A percentile compares a stretch with the other conserved stretches of the same genome.
These are phyloP conservation scores for Argynnis bischoffii DNA, from an alignment of 2,888 invertebrate genomes.

Conservation along the genomic window DNA sequence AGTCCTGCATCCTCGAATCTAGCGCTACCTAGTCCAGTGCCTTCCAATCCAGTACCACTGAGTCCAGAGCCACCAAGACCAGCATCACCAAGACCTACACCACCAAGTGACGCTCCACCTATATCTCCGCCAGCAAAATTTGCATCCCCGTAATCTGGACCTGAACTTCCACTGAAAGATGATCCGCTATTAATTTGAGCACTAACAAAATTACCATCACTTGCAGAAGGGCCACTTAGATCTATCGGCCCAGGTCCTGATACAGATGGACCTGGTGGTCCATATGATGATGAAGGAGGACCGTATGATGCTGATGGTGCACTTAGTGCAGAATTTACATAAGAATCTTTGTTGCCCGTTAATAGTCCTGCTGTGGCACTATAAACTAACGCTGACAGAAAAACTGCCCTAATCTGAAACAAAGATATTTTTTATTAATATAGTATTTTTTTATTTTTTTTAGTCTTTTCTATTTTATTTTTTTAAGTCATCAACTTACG, in stretches of 20 bases:
- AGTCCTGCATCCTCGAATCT: conserved; percentile 5
- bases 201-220: conserved; percentile 17
- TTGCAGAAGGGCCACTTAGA: conserved; percentile 21
- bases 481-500: conserved; percentile 62
- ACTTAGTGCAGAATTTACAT: conserved; percentile 58
- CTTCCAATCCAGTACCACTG: conserved; percentile 29
- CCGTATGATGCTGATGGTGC: conserved; percentile 71
- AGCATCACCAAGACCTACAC: conserved; percentile 24
- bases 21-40: conserved; percentile 11
- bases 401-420: conserved; percentile 70
- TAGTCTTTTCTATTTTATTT: conserved; percentile 5
- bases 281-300: conserved; percentile 63
- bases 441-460: conserved; percentile 20
- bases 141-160: conserved; percentile 25
- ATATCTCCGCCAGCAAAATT: conserved; percentile 24
- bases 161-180: conserved; percentile 18
- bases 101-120: conserved; percentile 21
- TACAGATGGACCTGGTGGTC: conserved; percentile 48
- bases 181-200: background rate
- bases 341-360: conserved; percentile 57
- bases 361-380: conserved; percentile 61
- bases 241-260: conserved; percentile 34
- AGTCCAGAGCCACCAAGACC: conserved; percentile 19
- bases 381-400: conserved; percentile 65
- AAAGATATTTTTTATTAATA: conserved; percentile 40